A percentile compares a stretch with the other conserved stretches of the same genome.
These are phyloP conservation scores for Propsilocerus akamusi DNA, from an alignment of 1,140 invertebrate genomes.

Conservation along the genomic window DNA sequence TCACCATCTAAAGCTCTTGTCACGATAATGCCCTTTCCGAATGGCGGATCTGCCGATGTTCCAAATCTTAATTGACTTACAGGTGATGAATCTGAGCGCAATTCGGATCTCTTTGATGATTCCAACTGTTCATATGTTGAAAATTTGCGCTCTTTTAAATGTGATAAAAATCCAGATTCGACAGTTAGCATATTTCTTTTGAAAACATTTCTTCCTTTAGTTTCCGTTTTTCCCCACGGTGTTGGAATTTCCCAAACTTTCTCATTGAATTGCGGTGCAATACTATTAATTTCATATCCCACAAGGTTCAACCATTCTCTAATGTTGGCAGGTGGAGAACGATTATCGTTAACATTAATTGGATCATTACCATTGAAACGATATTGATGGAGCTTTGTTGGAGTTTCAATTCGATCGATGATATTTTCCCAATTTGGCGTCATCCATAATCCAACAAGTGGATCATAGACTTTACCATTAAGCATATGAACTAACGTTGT, in stretches of 20 bases:
- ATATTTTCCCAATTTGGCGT: constrained; percentile 79
- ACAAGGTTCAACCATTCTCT: constrained; percentile 63
- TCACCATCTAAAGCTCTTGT: constrained; percentile 58
- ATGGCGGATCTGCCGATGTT: constrained; percentile 62
- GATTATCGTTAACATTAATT: constrained; percentile 58
- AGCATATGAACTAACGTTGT: constrained; percentile 83
- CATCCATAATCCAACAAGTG: constrained; percentile 86
- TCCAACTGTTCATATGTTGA: constrained; percentile 38
- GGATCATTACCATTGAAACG: constrained; percentile 87
- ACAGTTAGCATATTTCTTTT: constrained; percentile 24
- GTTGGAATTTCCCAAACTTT: constrained; percentile 21
- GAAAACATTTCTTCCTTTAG: constrained; percentile 11
- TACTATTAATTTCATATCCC: constrained; percentile 64
- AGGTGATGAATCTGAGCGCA: constrained; percentile 53
- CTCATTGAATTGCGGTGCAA: constrained; percentile 56
- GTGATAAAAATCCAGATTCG: constrained; percentile 60
- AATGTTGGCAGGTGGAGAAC: constrained; percentile 64
- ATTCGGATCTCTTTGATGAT: constrained; percentile 47
- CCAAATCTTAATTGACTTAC: constrained; percentile 49
- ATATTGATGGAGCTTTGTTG: constrained; percentile 69
- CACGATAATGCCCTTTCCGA: constrained; percentile 78
- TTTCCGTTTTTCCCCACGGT: constrained; percentile 17
- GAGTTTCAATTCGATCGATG: constrained; percentile 52
- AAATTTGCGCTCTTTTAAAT: constrained; percentile 52
- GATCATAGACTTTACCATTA: constrained; percentile 83